Evolutionary conservation across 2,113 vertebrate species (phyloP).

Genomic region (Scophthalmus maximus): DNA sequence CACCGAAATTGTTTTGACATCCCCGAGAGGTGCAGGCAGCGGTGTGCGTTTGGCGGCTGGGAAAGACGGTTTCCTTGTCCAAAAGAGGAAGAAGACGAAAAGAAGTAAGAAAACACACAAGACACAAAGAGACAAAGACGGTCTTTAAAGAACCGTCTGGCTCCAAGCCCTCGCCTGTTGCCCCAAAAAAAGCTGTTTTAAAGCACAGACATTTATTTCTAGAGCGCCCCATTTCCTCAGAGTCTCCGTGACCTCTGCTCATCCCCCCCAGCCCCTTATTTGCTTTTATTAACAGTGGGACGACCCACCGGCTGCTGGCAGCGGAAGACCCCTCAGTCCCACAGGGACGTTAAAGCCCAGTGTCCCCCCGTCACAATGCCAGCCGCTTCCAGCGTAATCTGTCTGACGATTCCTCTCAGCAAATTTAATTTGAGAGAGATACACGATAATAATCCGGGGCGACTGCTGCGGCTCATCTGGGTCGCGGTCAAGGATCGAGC

Average conservation of each 20-base stretch:
- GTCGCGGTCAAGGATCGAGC: slow-evolving; percentile 34
- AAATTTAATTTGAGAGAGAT: slow-evolving; percentile 65
- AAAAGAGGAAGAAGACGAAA: background rate
- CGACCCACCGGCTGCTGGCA: slow-evolving; percentile 23
- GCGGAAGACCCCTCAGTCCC: slow-evolving; percentile 49
- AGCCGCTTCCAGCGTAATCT: slow-evolving; percentile 73
- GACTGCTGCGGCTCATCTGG: slow-evolving; percentile 31
- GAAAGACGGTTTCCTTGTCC: slow-evolving; percentile 31
- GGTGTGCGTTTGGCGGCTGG: slow-evolving; percentile 32
- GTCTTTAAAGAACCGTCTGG: slow-evolving; percentile 49
- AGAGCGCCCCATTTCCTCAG: slow-evolving; percentile 49
- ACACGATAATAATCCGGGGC: slow-evolving; percentile 52
- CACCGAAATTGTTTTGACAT: slow-evolving; percentile 57
- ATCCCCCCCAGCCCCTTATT: background rate
- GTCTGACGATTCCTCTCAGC: slow-evolving; percentile 56
- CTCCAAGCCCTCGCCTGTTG: slow-evolving; percentile 11
- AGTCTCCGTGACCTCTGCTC: slow-evolving; percentile 48
- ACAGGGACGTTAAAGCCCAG: slow-evolving; percentile 59
- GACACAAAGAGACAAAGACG: slow-evolving; percentile 8
- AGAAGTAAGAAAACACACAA: too few species aligned
- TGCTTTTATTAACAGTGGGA: slow-evolving; percentile 38
- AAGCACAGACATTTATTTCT: slow-evolving; percentile 45
- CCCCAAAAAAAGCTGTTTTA: slow-evolving; percentile 31
- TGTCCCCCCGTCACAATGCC: slow-evolving; percentile 57
- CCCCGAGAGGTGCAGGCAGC: slow-evolving; percentile 38